Percentiles rank a stretch among this genome's conserved stretches.
Evolutionary conservation across 1,140 invertebrate genomes (phyloP).

Genomic region (Drosophila athabasca): DNA sequence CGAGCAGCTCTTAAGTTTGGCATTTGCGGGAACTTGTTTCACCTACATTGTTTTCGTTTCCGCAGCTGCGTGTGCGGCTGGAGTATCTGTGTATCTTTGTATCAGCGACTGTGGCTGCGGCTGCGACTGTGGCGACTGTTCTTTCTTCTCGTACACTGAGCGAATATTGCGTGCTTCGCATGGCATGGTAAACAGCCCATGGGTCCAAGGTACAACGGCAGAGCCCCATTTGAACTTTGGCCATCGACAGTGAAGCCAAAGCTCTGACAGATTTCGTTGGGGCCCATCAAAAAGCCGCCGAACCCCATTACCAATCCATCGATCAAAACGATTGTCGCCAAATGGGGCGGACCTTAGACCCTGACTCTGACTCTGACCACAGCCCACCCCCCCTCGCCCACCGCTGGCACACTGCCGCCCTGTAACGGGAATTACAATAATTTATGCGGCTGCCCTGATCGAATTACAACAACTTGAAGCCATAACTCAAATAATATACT

Average conservation of each 20-base stretch:
- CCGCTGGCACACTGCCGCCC: not conserved
- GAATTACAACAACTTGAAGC: slow-evolving; percentile 37
- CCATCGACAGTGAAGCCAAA: slow-evolving; percentile 23
- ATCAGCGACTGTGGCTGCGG: slow-evolving; percentile 20
- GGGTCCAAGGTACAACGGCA: slow-evolving; percentile 61
- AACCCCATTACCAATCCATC: slow-evolving; percentile 69
- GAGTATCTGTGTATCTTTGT: slow-evolving; percentile 43
- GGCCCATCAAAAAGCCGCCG: slow-evolving; percentile 50
- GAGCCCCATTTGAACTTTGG: slow-evolving; percentile 62
- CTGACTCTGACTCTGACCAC: slow-evolving; percentile 28
- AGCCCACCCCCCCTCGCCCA: not conserved
- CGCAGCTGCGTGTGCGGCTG: slow-evolving; percentile 73
- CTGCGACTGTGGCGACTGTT: slow-evolving; percentile 30
- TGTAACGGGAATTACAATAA: slow-evolving; percentile 69
- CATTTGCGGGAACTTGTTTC: slow-evolving; percentile 75
- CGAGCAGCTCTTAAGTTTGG: slow-evolving; percentile 68
- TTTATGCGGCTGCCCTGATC: slow-evolving; percentile 66
- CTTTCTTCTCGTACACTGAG: slow-evolving; percentile 10
- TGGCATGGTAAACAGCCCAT: slow-evolving; percentile 27
- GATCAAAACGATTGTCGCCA: slow-evolving; percentile 57
- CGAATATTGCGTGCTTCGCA: slow-evolving; percentile 31
- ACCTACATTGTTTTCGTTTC: slow-evolving; percentile 79
- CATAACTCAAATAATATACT: slow-evolving; percentile 64
- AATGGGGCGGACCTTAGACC: slow-evolving; percentile 46
- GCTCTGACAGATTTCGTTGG: slow-evolving; percentile 51